A percentile compares a stretch with the other conserved stretches of the same genome.
These are phyloP conservation scores for Chaetodon trifascialis DNA, from an alignment of 2,113 vertebrate genomes.

Conservation along the genomic window DNA sequence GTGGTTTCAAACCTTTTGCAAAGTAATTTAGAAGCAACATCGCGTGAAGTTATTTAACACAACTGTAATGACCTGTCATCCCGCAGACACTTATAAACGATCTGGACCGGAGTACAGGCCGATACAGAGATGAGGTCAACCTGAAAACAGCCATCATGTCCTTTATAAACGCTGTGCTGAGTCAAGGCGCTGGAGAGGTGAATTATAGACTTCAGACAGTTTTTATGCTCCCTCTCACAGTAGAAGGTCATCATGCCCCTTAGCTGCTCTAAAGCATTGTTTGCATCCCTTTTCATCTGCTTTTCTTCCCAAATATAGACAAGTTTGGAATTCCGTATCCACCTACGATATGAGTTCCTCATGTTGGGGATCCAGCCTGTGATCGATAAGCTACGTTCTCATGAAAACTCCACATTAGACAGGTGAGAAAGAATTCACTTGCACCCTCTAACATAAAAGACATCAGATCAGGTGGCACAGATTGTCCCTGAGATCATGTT, in stretches of 20 bases:
- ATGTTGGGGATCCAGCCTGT: slow-evolving; percentile 99
- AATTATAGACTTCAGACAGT: slow-evolving; percentile 20
- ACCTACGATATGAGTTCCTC: slow-evolving; percentile 97
- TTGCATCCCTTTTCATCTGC: background rate
- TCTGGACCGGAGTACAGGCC: slow-evolving; percentile 94
- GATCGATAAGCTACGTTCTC: slow-evolving; percentile 96
- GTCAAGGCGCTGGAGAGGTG: slow-evolving; percentile 97
- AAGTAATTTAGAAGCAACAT: slow-evolving; percentile 1
- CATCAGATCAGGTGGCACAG: background rate
- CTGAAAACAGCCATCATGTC: slow-evolving; percentile 99
- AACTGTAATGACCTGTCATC: slow-evolving; percentile 32
- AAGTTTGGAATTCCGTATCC: slow-evolving; percentile 98
- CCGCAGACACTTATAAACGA: slow-evolving; percentile 95
- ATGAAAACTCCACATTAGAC: slow-evolving; percentile 98
- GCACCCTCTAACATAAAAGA: background rate
- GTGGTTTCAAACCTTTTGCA: background rate
- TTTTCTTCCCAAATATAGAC: slow-evolving; percentile 78
- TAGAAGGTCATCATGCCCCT: background rate
- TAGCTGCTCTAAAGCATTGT: background rate
- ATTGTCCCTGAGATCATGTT: no score
- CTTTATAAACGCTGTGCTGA: slow-evolving; percentile 98
- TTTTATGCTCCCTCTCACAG: background rate
- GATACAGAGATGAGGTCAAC: slow-evolving; percentile 97
- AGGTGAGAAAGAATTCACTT: slow-evolving; percentile 82
- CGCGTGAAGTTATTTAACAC: slow-evolving; percentile 29